A percentile compares a stretch with the other conserved stretches of the same genome.
These are phyloP conservation scores for Campoplex capitator DNA, from an alignment of 2,888 invertebrate genomes.

Conservation along the genomic window DNA sequence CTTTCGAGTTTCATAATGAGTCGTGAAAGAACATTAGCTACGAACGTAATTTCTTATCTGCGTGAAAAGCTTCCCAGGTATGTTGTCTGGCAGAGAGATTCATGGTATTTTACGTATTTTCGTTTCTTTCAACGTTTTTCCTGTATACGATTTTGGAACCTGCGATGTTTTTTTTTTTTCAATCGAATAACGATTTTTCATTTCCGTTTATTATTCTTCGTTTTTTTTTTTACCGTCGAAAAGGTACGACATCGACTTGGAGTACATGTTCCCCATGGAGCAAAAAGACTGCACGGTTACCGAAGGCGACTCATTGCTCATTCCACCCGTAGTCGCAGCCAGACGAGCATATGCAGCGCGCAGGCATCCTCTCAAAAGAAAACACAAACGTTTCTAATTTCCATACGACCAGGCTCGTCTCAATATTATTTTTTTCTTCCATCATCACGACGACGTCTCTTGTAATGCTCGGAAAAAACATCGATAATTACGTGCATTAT, in stretches of 20 bases:
- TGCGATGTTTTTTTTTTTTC: slow-evolving; percentile 5
- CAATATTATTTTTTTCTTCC: slow-evolving; percentile 33
- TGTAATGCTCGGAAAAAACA: slow-evolving; percentile 9
- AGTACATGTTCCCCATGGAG: slow-evolving; percentile 93
- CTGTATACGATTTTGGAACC: not conserved
- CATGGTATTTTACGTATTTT: not conserved
- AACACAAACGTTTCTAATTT: slow-evolving; percentile 77
- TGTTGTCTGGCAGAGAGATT: slow-evolving; percentile 45
- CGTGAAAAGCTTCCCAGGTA: slow-evolving; percentile 89
- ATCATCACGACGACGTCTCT: not conserved
- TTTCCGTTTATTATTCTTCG: not conserved
- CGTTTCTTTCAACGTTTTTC: no score
- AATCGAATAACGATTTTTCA: slow-evolving; percentile 13
- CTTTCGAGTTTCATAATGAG: slow-evolving; percentile 94
- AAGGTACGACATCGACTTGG: slow-evolving; percentile 93
- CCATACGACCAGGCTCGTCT: slow-evolving; percentile 41
- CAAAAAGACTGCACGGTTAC: slow-evolving; percentile 88
- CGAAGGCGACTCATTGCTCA: slow-evolving; percentile 78
- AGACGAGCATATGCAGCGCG: slow-evolving; percentile 76
- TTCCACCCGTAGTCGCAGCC: slow-evolving; percentile 74
- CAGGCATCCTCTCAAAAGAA: slow-evolving; percentile 85
- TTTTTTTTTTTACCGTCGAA: slow-evolving; percentile 19
- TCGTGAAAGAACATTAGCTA: slow-evolving; percentile 86
- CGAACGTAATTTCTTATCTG: slow-evolving; percentile 91
- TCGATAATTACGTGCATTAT: not conserved